These are phyloP conservation scores for Orthosia gracilis DNA, from an alignment of 2,888 invertebrate genomes.

Conservation along the genomic window DNA sequence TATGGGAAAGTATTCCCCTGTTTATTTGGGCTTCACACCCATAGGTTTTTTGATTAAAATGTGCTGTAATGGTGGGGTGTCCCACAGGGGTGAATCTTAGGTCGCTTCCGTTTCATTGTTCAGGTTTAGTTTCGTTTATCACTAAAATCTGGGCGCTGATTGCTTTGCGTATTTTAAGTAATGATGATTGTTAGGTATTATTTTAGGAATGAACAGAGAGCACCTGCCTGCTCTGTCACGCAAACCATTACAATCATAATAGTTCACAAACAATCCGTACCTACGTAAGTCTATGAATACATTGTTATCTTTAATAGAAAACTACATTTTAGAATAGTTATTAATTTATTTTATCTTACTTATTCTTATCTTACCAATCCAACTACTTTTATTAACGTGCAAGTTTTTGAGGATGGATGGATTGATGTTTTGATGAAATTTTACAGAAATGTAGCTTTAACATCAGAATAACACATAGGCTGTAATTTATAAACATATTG, in stretches of 20 bases:
- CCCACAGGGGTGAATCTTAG: slow-evolving; percentile 85
- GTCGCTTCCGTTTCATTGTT: slow-evolving; percentile 79
- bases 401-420: no score
- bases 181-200: not conserved
- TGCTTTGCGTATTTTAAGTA: slow-evolving; percentile 56
- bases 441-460: no score
- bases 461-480: no score
- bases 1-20: slow-evolving; percentile 89
- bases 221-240: slow-evolving; percentile 24
- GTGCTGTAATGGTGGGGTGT: slow-evolving; percentile 84
- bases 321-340: no score
- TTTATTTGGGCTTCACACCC: slow-evolving; percentile 90
- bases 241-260: not conserved
- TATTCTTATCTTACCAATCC: no score
- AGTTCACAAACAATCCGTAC: no score
- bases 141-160: slow-evolving; percentile 66
- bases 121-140: slow-evolving; percentile 67
- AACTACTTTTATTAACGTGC: no score
- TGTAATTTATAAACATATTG: no score
- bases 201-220: slow-evolving; percentile 6
- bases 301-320: no score
- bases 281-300: no score
- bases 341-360: no score
- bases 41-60: slow-evolving; percentile 88
- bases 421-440: no score